Evolutionary conservation across 2,797 vertebrate species (phyloP).

Genomic region (Paramormyrops hopkinsi): DNA sequence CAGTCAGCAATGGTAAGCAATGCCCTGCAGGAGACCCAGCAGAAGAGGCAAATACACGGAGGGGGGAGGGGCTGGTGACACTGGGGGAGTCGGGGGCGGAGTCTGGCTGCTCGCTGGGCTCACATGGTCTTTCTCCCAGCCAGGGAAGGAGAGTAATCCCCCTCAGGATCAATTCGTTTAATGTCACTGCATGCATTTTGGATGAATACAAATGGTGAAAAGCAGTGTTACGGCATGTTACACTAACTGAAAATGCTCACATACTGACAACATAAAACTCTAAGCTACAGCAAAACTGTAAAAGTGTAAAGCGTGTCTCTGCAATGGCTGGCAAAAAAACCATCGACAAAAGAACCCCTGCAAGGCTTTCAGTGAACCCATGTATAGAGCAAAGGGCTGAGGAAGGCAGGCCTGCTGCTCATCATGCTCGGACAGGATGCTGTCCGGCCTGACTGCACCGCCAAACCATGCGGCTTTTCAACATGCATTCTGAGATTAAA

Average conservation of each 20-base stretch:
- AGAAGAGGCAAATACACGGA: background rate
- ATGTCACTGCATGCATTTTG: background rate
- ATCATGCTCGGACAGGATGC: background rate
- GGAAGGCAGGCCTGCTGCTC: background rate
- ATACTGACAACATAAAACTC: background rate
- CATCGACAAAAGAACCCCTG: background rate
- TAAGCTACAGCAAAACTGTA: background rate
- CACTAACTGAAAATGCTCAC: background rate
- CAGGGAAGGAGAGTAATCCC: background rate
- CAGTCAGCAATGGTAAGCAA: background rate
- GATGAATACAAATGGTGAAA: background rate
- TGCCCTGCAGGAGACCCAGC: background rate
- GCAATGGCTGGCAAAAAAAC: background rate
- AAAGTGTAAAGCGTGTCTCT: background rate
- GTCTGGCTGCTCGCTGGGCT: background rate
- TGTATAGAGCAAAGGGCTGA: background rate
- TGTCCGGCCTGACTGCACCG: background rate
- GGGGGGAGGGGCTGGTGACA: background rate
- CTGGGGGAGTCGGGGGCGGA: background rate
- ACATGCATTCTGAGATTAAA: background rate
- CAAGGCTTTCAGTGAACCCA: background rate
- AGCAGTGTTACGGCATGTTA: background rate
- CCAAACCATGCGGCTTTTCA: background rate
- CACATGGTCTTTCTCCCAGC: background rate
- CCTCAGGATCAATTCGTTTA: constrained; percentile 5